These are phyloP conservation scores for Eurytoma adleriae DNA, from an alignment of 2,888 invertebrate species.

Conservation along the genomic window DNA sequence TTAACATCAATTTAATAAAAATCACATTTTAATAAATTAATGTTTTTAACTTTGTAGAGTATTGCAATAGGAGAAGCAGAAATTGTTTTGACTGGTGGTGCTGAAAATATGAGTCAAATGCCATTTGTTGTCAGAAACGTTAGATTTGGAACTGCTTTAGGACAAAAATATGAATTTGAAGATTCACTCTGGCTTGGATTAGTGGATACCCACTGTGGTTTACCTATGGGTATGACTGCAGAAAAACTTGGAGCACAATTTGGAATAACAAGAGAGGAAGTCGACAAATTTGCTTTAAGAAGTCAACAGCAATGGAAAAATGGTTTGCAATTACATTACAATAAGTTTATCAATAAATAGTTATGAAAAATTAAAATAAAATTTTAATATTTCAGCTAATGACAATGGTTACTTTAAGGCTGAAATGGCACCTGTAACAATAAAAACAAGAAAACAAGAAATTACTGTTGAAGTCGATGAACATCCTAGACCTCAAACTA, in stretches of 20 bases:
- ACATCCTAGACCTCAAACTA: conserved; percentile 94
- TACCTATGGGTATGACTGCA: conserved; percentile 97
- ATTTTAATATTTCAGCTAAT: conserved; percentile 81
- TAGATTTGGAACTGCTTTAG: conserved; percentile 92
- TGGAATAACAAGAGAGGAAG: conserved; percentile 87
- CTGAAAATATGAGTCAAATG: conserved; percentile 96
- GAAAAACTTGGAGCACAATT: conserved; percentile 94
- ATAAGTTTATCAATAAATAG: background rate
- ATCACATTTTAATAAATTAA: background rate
- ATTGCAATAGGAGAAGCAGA: conserved; percentile 90
- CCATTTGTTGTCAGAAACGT: conserved; percentile 91
- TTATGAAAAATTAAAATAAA: conserved; percentile 1
- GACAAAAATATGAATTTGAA: conserved; percentile 86
- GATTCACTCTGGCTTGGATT: conserved; percentile 94
- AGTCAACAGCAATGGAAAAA: conserved; percentile 94
- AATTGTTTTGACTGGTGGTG: conserved; percentile 93
- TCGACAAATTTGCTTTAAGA: conserved; percentile 89
- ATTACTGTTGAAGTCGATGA: conserved; percentile 91
- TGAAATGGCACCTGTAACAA: conserved; percentile 90
- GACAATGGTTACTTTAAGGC: conserved; percentile 92
- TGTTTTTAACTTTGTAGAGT: conserved; percentile 80
- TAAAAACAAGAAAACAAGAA: conserved; percentile 90
- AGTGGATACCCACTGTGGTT: conserved; percentile 90
- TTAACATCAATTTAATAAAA: background rate
- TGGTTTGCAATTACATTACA: conserved; percentile 76